Conservation (phyloP, 2,888 invertebrate genomes). For the Slavum lentiscoides region DNA sequence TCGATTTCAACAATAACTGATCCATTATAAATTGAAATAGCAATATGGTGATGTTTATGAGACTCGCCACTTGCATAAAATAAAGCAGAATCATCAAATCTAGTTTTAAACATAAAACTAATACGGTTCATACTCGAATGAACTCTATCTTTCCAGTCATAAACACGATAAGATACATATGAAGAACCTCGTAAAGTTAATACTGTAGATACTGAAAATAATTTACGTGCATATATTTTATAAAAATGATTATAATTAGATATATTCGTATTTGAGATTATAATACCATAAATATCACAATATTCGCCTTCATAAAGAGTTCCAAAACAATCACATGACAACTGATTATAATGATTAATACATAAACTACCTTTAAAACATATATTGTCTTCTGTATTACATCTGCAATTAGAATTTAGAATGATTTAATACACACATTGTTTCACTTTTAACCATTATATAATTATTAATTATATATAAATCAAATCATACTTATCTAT, state of each 20-base stretch:
- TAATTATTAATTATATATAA: background rate
- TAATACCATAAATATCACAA: constrained; percentile 88
- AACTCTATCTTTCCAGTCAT: constrained; percentile 89
- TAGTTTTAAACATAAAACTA: constrained; percentile 87
- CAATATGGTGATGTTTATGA: constrained; percentile 85
- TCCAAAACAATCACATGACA: constrained; percentile 91
- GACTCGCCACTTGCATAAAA: constrained; percentile 93
- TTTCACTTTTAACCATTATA: background rate
- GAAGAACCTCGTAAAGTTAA: constrained; percentile 87
- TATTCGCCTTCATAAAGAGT: constrained; percentile 88
- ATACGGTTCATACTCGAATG: constrained; percentile 85
- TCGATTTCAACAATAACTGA: constrained; percentile 85
- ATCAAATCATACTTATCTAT: constrained; percentile 67
- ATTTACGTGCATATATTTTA: background rate
- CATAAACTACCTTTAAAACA: constrained; percentile 87
- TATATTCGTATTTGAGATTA: background rate
- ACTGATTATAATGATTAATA: constrained; percentile 86
- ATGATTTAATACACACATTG: background rate
- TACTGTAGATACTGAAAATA: constrained; percentile 75
- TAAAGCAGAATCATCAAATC: constrained; percentile 86
- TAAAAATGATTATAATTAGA: background rate
- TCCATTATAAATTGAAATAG: constrained; percentile 80
- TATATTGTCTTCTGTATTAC: constrained; percentile 77
- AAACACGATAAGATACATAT: constrained; percentile 88
- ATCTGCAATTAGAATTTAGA: constrained; percentile 60